A percentile compares a stretch with the other conserved stretches of the same genome.
Conservation (phyloP, 2,797 vertebrate species). For the Microcaecilia unicolor region DNA sequence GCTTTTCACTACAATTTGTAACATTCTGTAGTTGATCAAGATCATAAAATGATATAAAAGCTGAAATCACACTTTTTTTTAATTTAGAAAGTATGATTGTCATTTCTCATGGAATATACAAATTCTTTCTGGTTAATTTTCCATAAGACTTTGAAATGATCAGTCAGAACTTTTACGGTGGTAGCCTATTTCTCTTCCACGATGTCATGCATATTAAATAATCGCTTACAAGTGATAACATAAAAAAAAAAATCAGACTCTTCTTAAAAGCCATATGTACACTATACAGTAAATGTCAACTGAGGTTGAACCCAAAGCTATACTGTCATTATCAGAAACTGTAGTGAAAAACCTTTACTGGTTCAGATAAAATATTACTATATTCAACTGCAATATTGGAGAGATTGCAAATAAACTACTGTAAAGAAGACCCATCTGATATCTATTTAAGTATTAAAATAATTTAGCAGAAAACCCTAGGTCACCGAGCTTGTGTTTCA, state of each 20-base stretch:
- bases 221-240: conserved; percentile 20
- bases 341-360: conserved; percentile 62
- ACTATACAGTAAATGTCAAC: conserved; percentile 24
- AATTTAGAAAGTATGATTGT: conserved; percentile 39
- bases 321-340: conserved; percentile 38
- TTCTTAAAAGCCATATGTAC: conserved; percentile 21
- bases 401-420: conserved; percentile 38
- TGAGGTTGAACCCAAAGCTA: conserved; percentile 15
- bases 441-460: conserved; percentile 44
- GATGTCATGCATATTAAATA: conserved; percentile 38
- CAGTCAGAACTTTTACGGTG: conserved; percentile 24
- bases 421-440: conserved; percentile 17
- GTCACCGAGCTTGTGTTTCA: conserved; percentile 32
- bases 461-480: conserved; percentile 43
- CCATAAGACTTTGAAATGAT: conserved; percentile 30
- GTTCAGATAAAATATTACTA: conserved; percentile 28
- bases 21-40: conserved; percentile 13
- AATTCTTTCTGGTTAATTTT: conserved; percentile 21
- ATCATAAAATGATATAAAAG: conserved; percentile 10
- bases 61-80: conserved; percentile 18
- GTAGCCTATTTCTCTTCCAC: conserved; percentile 24
- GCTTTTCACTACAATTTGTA: conserved; percentile 53
- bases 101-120: conserved; percentile 43
- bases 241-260: conserved; percentile 22
- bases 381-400: conserved; percentile 32